These are phyloP conservation scores for Manis crassicaudata DNA, from an alignment of 2,797 vertebrate species.

Conservation along the genomic window DNA sequence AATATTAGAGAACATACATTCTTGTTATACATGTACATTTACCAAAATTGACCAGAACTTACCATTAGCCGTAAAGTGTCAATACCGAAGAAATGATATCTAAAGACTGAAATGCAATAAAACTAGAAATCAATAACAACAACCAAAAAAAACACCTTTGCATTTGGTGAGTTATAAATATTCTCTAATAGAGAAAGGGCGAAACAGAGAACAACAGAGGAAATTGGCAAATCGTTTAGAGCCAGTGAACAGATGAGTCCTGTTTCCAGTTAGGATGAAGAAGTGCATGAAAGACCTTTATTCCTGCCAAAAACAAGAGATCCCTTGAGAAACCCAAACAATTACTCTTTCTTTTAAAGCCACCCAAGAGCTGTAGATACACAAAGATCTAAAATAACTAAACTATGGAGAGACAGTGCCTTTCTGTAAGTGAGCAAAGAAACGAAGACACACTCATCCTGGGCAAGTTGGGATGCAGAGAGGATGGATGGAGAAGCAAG, in stretches of 20 bases:
- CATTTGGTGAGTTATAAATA: background rate
- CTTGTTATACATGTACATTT: background rate
- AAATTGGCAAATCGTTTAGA: background rate
- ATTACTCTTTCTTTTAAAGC: background rate
- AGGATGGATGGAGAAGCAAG: background rate
- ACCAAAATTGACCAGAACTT: background rate
- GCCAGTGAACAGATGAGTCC: background rate
- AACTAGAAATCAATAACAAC: background rate
- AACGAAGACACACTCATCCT: background rate
- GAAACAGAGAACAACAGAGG: background rate
- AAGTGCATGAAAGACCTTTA: background rate
- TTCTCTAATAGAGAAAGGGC: background rate
- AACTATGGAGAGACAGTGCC: background rate
- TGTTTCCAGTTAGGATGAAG: background rate
- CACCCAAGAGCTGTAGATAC: background rate
- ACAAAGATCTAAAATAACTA: background rate
- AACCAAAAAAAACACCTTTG: background rate
- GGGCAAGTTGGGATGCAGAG: background rate
- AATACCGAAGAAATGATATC: background rate
- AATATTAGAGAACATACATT: background rate
- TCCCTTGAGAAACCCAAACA: background rate
- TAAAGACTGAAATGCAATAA: background rate
- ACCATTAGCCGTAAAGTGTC: background rate
- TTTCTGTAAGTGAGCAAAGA: background rate
- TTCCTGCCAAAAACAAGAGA: background rate